Conservation (phyloP, 2,888 invertebrate species). For the Lepidocyrtinus sp. region DNA sequence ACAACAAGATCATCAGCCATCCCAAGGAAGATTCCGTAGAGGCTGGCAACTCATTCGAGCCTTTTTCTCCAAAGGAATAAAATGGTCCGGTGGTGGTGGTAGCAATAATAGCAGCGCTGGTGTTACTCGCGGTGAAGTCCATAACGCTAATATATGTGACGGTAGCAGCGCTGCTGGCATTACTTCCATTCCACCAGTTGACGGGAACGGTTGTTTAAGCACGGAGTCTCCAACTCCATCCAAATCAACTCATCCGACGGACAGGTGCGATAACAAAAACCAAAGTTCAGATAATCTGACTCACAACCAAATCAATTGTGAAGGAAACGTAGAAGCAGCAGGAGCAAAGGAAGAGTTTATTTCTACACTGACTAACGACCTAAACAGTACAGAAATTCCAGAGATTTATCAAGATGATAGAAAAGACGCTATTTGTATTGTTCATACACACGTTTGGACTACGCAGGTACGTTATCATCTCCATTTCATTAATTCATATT, state of each 20-base stretch:
- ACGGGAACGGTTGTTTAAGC: too few relatives aligned
- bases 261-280: conserved; percentile 38
- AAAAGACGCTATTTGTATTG: neutral
- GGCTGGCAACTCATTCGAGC: conserved; percentile 35
- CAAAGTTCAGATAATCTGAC: neutral
- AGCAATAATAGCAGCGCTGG: neutral
- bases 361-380: neutral
- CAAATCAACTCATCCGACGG: conserved; percentile 27
- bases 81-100: conserved; percentile 29
- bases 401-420: neutral
- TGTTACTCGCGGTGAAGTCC: neutral
- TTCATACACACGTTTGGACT: neutral
- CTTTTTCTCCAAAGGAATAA: conserved; percentile 41
- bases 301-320: neutral
- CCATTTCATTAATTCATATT: neutral
- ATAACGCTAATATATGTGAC: neutral
- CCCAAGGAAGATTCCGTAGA: conserved; percentile 45
- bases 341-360: neutral
- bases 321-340: neutral
- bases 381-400: conserved; percentile 4
- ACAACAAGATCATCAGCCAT: conserved; percentile 16
- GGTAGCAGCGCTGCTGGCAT: too few relatives aligned
- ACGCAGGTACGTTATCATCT: conserved; percentile 16
- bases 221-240: too few relatives aligned
- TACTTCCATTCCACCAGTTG: too few relatives aligned